phyloP scores from a whole-genome alignment of 92 coral and sea anemone genomes.

The Micromussa lordhowensis region DNA sequence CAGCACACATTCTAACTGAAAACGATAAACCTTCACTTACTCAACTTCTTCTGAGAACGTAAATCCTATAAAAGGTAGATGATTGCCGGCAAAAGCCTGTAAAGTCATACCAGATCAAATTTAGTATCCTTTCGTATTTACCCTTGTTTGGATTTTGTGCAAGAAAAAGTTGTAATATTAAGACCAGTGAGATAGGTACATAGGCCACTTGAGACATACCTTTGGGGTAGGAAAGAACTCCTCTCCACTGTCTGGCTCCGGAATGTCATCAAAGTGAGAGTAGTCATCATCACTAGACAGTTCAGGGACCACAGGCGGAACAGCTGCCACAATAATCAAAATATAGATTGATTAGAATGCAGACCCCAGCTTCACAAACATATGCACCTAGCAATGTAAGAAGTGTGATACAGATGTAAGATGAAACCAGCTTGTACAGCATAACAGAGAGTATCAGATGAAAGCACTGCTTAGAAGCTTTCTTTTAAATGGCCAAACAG shows the following conservation, averaged over 20 bases:
- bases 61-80: conserved; percentile 95
- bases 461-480: too few species aligned
- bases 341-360: neutral
- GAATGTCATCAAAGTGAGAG: conserved; percentile 96
- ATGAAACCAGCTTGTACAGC: too few species aligned
- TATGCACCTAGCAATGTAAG: neutral
- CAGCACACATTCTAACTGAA: too few species aligned
- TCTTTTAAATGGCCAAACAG: too few species aligned
- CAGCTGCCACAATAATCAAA: conserved; percentile 53
- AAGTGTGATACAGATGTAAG: neutral
- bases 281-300: conserved; percentile 88
- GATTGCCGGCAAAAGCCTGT: conserved; percentile 99
- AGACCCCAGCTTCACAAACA: neutral
- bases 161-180: too few species aligned
- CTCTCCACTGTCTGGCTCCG: conserved; percentile 98
- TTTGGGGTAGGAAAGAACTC: conserved; percentile 97
- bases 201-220: conserved; percentile 32
- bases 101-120: neutral
- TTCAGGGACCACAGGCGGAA: conserved; percentile 98
- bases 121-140: neutral
- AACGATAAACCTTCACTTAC: conserved; percentile 53
- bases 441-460: too few species aligned
- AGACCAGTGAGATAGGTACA: too few species aligned
- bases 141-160: neutral
- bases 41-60: conserved; percentile 84